Evolutionary conservation across 1,140 invertebrate species (phyloP).

Genomic region (Gryllus bimaculatus): DNA sequence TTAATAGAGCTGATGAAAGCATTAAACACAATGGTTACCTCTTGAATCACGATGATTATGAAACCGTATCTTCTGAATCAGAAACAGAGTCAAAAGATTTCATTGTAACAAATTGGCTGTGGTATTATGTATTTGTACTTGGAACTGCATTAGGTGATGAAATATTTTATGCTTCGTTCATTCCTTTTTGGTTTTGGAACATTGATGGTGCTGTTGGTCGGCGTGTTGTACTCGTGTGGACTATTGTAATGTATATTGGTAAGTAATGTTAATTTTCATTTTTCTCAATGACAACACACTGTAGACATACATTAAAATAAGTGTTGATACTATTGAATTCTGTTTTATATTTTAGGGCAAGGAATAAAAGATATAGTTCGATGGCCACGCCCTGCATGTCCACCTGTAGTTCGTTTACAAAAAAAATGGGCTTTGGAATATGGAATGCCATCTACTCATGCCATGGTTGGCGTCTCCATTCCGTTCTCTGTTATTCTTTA

Average conservation of each 20-base stretch:
- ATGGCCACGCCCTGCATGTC: slow-evolving; percentile 71
- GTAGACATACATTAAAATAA: neutral
- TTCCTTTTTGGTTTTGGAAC: slow-evolving; percentile 90
- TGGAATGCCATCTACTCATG: slow-evolving; percentile 90
- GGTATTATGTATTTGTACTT: slow-evolving; percentile 78
- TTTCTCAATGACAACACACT: no score
- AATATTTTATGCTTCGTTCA: slow-evolving; percentile 76
- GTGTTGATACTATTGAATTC: neutral
- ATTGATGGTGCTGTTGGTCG: slow-evolving; percentile 73
- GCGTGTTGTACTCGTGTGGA: slow-evolving; percentile 73
- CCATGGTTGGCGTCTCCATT: slow-evolving; percentile 79
- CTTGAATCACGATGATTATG: slow-evolving; percentile 28
- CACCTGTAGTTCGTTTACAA: slow-evolving; percentile 72
- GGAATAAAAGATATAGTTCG: slow-evolving; percentile 76
- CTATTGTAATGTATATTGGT: slow-evolving; percentile 76
- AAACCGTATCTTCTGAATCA: slow-evolving; percentile 25
- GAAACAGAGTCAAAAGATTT: slow-evolving; percentile 33
- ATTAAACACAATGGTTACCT: slow-evolving; percentile 30
- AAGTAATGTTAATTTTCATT: slow-evolving; percentile 22
- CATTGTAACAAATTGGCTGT: slow-evolving; percentile 63
- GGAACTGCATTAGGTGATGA: slow-evolving; percentile 81
- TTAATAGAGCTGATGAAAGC: slow-evolving; percentile 29
- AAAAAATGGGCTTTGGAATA: slow-evolving; percentile 81
- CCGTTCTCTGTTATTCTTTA: slow-evolving; percentile 75
- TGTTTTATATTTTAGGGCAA: slow-evolving; percentile 50